These are phyloP conservation scores for Riparia riparia DNA, from an alignment of 2,113 vertebrate genomes.

Conservation along the genomic window DNA sequence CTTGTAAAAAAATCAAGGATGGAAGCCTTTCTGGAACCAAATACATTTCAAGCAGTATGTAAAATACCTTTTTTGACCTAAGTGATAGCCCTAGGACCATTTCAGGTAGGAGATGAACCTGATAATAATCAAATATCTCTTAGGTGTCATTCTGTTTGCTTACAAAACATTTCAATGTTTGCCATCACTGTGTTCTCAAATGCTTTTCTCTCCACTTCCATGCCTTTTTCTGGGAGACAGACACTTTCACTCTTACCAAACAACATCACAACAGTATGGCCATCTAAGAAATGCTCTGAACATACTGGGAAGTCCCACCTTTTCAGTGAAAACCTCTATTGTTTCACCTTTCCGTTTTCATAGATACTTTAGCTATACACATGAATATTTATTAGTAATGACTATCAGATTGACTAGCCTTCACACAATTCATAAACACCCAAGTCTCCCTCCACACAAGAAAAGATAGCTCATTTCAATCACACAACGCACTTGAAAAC, in stretches of 20 bases:
- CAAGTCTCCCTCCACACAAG: background rate
- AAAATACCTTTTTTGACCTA: background rate
- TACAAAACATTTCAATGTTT: background rate
- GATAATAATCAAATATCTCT: background rate
- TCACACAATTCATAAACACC: background rate
- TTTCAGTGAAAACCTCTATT: background rate
- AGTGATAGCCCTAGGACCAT: background rate
- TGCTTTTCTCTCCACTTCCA: background rate
- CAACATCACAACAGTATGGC: background rate
- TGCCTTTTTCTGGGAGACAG: background rate
- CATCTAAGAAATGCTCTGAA: background rate
- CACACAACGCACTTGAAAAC: background rate
- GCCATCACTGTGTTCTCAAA: background rate
- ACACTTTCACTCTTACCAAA: background rate
- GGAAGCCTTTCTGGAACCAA: background rate
- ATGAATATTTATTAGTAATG: background rate
- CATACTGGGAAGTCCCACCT: background rate
- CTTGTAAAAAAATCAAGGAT: background rate
- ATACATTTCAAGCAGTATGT: background rate
- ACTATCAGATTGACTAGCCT: background rate
- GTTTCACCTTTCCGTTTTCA: background rate
- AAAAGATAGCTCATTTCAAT: background rate
- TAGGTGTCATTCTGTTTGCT: background rate
- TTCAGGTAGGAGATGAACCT: background rate
- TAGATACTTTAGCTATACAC: background rate